Evolutionary conservation across 1,140 invertebrate genomes (phyloP).

Genomic region (Heliconius nattereri): DNA sequence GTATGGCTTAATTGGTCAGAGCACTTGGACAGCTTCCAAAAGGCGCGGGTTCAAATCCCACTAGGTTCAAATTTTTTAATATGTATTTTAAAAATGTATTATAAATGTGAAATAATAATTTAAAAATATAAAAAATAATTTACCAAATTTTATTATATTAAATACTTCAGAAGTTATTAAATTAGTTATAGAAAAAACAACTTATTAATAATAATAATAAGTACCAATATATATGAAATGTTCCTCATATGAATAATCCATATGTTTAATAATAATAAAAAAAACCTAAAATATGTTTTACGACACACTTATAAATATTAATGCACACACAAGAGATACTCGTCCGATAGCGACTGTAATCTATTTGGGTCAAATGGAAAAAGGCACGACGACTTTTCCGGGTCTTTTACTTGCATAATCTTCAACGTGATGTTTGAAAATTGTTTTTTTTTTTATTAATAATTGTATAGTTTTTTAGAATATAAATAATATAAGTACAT

Average conservation of each 20-base stretch:
- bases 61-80: background rate
- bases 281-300: too few relatives aligned
- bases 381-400: background rate
- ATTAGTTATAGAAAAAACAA: too few relatives aligned
- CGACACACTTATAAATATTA: background rate
- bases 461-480: background rate
- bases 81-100: background rate
- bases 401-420: background rate
- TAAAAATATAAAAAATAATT: too few relatives aligned
- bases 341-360: background rate
- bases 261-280: too few relatives aligned
- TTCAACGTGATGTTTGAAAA: background rate
- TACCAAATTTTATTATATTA: too few relatives aligned
- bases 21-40: background rate
- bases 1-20: too few relatives aligned
- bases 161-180: too few relatives aligned
- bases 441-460: background rate
- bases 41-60: background rate
- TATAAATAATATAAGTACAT: background rate
- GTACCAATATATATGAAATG: background rate
- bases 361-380: conserved; percentile 12
- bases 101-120: too few relatives aligned
- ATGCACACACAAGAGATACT: background rate
- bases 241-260: too few relatives aligned
- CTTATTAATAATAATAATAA: background rate